Base-by-base conservation (phyloP, 2,797 vertebrate species). In the Lindbergichthys nudifrons region DNA sequence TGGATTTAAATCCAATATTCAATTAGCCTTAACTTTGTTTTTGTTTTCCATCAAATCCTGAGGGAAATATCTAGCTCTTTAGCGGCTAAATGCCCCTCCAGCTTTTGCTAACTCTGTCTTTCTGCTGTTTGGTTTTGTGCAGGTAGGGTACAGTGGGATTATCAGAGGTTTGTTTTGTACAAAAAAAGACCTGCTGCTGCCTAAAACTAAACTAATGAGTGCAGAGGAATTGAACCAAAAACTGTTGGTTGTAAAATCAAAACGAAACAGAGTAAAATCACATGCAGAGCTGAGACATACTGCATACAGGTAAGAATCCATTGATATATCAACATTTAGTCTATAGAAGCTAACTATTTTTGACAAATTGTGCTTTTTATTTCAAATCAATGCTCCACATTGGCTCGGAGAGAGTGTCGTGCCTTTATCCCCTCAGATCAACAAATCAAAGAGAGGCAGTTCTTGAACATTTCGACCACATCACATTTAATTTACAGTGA, bases 401-500 rank as follows among this genome's bases (percentile, higher is more conserved):
- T 21, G 45, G 12, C 6, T 23, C 1, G n/a, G 12, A 21, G 12
- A 21, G 12, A 48, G 5, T 13, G 47, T 11, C 10, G 26, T 39
- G 12, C 14, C n/a, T 68, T 70, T 10, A 53, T 65, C 32, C 39
- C 43, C 15, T 60, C 32, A 19, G 42, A 41, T 58, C 62, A 48
- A 21, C 26, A 70, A 60, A 57, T 58, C 57, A 59, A 61, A 72
- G 51, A 5, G 11, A 4, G 36, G 6, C 26, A 4, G 11, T 3
- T 0, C n/a, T 67, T 47, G 1, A 76, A 2, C 60, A 66, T 67
- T 82, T 73, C 41, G 41, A 81, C 65, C 80, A 39, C 69, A 72
- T 80, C 60, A 46, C 73, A 58, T 72, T 77, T 75, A 63, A 70
- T 74, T 83, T 54, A 66, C 66, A 71, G 21, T 62, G 70, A 75